These are phyloP conservation scores for Apus apus DNA, from an alignment of 2,113 vertebrate genomes.

Conservation along the genomic window DNA sequence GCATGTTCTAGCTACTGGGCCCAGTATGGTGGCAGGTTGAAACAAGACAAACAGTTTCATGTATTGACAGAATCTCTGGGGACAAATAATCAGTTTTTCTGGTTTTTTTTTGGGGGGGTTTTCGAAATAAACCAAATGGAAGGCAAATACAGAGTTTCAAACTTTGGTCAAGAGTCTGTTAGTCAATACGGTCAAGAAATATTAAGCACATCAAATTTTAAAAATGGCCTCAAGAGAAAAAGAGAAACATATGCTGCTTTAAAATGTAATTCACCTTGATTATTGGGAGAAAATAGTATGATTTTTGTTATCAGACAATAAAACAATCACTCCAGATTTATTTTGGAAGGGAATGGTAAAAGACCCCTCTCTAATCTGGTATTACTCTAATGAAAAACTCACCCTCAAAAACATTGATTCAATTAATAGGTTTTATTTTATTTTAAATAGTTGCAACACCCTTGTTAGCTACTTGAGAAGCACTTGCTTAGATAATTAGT, in stretches of 20 bases:
- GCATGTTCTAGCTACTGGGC: neutral
- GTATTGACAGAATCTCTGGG: neutral
- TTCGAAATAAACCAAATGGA: neutral
- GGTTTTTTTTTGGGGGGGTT: neutral
- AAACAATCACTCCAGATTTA: neutral
- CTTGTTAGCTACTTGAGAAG: neutral
- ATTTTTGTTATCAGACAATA: neutral
- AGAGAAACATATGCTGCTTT: rapidly evolving
- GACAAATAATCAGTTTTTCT: neutral
- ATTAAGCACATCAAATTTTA: neutral
- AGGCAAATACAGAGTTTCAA: neutral
- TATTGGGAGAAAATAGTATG: neutral
- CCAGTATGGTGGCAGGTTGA: neutral
- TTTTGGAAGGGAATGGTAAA: neutral
- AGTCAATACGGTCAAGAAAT: neutral
- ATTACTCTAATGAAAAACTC: neutral
- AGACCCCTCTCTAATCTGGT: neutral
- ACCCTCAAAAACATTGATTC: neutral
- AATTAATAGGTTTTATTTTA: neutral
- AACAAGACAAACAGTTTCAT: neutral
- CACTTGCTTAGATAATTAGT: neutral
- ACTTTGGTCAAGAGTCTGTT: neutral
- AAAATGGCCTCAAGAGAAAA: neutral
- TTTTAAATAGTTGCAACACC: neutral
- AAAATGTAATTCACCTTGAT: neutral